Conservation (phyloP, 2,888 invertebrate genomes). For the Cylloceria caligata region DNA sequence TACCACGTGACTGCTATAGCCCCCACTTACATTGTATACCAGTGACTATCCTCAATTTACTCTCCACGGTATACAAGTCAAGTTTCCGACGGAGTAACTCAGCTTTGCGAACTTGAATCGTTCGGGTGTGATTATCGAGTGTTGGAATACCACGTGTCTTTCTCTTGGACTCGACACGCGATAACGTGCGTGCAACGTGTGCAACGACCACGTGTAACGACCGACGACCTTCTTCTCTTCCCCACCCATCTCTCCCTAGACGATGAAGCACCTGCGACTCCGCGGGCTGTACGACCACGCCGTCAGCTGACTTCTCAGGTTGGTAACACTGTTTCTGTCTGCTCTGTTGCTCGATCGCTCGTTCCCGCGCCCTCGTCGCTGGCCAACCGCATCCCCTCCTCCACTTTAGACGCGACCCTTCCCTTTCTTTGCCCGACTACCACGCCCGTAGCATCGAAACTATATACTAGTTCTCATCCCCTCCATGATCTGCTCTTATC, state of each 20-base stretch:
- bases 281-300: constrained; percentile 15
- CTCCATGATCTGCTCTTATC: constrained; percentile 19
- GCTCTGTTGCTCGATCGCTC: constrained; percentile 7
- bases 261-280: constrained; percentile 55
- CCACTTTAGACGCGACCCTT: constrained; percentile 38
- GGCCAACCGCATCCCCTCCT: constrained; percentile 19
- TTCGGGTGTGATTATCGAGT: constrained; percentile 23
- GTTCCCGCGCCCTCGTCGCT: neutral
- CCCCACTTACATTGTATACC: constrained; percentile 37
- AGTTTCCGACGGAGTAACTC: constrained; percentile 45
- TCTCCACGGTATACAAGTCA: constrained; percentile 43
- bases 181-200: constrained; percentile 36
- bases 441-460: constrained; percentile 33
- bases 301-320: constrained; percentile 62
- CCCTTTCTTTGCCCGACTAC: constrained; percentile 41
- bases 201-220: constrained; percentile 44
- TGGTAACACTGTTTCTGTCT: constrained; percentile 60
- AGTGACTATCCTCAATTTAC: constrained; percentile 41
- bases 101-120: constrained; percentile 41
- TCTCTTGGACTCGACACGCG: neutral
- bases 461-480: constrained; percentile 13
- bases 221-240: constrained; percentile 10
- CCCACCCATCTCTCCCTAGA: neutral
- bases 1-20: constrained; percentile 58
- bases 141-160: constrained; percentile 5